Percentiles rank a stretch among this genome's conserved stretches.
phyloP scores from a whole-genome alignment of 2,888 invertebrate genomes.

The Anoplius nigerrimus region DNA sequence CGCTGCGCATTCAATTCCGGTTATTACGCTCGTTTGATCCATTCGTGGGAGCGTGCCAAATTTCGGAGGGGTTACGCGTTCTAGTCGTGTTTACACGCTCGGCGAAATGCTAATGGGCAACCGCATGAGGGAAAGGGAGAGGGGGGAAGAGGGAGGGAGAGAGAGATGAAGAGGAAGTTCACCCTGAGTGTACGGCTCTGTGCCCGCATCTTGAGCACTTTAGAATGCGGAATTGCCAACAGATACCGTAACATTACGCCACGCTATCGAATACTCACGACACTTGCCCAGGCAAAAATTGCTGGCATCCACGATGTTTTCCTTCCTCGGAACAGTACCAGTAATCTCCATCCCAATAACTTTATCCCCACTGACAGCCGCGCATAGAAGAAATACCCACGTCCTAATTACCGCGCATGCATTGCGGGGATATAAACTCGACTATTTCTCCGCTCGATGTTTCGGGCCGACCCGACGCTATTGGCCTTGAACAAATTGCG shows the following conservation, averaged over 20 bases:
- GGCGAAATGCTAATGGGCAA: too few species aligned
- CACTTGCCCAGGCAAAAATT: slow-evolving; percentile 46
- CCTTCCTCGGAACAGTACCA: too few species aligned
- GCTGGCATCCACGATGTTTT: too few species aligned
- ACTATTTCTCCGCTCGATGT: too few species aligned
- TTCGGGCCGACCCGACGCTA: neutral
- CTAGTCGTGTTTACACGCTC: too few species aligned
- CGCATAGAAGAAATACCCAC: too few species aligned
- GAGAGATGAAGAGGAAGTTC: slow-evolving; percentile 29
- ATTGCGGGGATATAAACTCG: too few species aligned
- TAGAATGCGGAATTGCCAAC: slow-evolving; percentile 47
- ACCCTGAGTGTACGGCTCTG: slow-evolving; percentile 42
- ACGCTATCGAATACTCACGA: slow-evolving; percentile 39
- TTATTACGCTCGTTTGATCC: too few species aligned
- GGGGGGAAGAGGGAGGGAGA: neutral
- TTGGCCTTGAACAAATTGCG: too few species aligned
- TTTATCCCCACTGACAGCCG: too few species aligned
- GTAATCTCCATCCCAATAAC: too few species aligned
- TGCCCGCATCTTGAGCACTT: slow-evolving; percentile 42
- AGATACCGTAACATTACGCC: slow-evolving; percentile 48
- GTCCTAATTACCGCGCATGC: too few species aligned
- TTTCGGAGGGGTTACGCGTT: slow-evolving; percentile 14
- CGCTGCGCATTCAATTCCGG: neutral
- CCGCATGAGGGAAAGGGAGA: neutral
- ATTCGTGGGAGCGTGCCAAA: slow-evolving; percentile 13